Base-by-base conservation (phyloP, 2,888 invertebrate species). In the Drosophila nr. fundita region DNA sequence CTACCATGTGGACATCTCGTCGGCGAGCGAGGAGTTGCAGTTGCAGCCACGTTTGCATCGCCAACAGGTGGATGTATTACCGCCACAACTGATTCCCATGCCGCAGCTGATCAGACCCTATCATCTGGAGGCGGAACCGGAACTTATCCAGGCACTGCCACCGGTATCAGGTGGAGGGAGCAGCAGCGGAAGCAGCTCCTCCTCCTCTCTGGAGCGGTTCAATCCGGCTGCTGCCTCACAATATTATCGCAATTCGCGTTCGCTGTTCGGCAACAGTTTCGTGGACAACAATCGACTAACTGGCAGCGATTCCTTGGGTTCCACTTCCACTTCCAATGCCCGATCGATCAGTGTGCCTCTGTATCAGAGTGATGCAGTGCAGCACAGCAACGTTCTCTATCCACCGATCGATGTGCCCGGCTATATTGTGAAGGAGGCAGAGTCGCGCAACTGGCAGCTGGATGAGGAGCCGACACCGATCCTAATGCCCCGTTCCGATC, bases 1-100 rank as follows among this genome's bases (percentile, higher is more conserved):
- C 4, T 96, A 96, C 81, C 95, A 94, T 65, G 96, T 96, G 29
- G 96, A 96, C 86, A 95, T 96, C 70, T 90, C 91, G 10, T 87
- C 90, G 2, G 72, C 85, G 50, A 84, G 82, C 15, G 91, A 91
- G 15, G 89, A 88, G 18, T 82, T 89, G n/a, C 82, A 87, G 57
- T 82, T 61, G 34, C 75, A 70, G 30, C 67, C 80, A 7, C 91
- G 91, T 1, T 72, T 91, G 45, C 90, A 92, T 60, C 91, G 92
- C 45, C 87, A 90, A 4, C 93, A 92, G 72, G 92, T 93, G 21
- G 93, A 93, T 73, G 93, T 93, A 27, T 62, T 93, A 64, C 92
- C 92, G 0, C 92, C 93, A 1, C 92, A 93, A 36, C 73, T 91
- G 13, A 90, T 91, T 18, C 87, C 92, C 0, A 90, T 91, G 77